These are phyloP conservation scores for Cygnus olor DNA, from an alignment of 2,797 vertebrate species.

Conservation along the genomic window DNA sequence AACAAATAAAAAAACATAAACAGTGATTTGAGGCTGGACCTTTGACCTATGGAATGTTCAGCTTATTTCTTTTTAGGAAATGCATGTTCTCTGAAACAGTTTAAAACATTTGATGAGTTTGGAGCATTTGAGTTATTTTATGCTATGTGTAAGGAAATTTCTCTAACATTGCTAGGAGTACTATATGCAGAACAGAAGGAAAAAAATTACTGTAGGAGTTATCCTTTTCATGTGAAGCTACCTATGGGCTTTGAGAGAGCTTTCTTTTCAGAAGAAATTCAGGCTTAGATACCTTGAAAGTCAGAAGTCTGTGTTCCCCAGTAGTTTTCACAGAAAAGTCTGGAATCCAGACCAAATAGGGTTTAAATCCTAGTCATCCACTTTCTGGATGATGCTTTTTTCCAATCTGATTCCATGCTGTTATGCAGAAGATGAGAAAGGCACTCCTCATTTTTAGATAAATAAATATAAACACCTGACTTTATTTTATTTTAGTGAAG, in stretches of 20 bases:
- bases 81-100: background rate
- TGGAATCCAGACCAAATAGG: background rate
- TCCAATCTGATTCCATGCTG: background rate
- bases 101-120: background rate
- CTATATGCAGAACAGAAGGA: background rate
- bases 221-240: background rate
- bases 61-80: background rate
- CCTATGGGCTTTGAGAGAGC: background rate
- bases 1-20: background rate
- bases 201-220: background rate
- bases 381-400: background rate
- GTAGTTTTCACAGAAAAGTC: background rate
- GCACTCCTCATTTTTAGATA: background rate
- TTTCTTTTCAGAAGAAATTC: background rate
- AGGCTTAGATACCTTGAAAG: background rate
- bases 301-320: background rate
- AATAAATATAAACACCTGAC: background rate
- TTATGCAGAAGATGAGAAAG: background rate
- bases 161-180: background rate
- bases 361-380: background rate
- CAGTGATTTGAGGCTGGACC: background rate
- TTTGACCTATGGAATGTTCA: background rate
- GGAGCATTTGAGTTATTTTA: background rate
- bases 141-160: background rate
- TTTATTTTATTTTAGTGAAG: background rate